Conservation (phyloP, 53 echinoderm and acorn worm genomes). For the Luidia sarsii region DNA sequence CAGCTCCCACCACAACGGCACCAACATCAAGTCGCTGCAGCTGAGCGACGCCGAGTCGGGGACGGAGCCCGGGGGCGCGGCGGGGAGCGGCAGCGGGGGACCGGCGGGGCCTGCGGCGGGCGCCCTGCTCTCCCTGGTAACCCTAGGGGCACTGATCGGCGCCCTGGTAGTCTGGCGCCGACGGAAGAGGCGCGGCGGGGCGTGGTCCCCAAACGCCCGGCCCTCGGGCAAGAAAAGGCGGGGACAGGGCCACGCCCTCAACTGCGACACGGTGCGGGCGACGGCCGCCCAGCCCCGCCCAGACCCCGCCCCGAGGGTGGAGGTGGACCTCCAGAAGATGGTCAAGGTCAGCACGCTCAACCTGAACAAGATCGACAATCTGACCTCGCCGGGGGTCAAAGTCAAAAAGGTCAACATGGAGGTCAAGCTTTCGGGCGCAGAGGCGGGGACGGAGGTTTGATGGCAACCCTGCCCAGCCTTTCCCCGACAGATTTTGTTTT, state of each 20-base stretch:
- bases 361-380: conserved; percentile 79
- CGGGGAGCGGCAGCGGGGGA: conserved; percentile 2
- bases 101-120: conserved; percentile 50
- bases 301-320: conserved; percentile 60
- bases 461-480: not conserved
- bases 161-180: conserved; percentile 48
- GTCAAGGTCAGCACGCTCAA: conserved; percentile 92
- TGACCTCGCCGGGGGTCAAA: conserved; percentile 58
- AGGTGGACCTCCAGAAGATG: conserved; percentile 88
- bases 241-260: no score
- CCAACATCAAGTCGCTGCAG: conserved; percentile 84
- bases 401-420: conserved; percentile 97
- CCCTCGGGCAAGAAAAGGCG: conserved; percentile 47
- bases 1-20: conserved; percentile 79
- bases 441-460: conserved; percentile 97
- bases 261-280: conserved; percentile 19
- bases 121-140: conserved; percentile 52
- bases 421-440: conserved; percentile 61
- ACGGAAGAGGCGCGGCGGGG: conserved; percentile 34
- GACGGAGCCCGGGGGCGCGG: not conserved
- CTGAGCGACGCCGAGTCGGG: conserved; percentile 57
- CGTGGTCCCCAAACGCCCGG: not conserved
- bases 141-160: no score
- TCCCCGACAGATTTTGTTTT: not conserved
- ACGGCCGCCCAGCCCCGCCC: conserved; percentile 4